phyloP scores from a whole-genome alignment of 2,888 invertebrate species.

The Leucophora obtusa region DNA sequence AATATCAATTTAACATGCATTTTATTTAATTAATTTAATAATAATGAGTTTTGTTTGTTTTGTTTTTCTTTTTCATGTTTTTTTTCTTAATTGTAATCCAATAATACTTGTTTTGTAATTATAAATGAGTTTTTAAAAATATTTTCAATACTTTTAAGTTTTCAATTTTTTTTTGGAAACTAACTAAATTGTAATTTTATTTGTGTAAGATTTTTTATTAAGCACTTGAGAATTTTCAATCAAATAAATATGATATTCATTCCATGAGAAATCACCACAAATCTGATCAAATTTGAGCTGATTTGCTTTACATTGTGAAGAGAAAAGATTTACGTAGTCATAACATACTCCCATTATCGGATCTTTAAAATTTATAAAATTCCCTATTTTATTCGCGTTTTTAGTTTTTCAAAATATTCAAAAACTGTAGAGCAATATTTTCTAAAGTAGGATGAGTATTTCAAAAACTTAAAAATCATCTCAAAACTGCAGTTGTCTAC shows the following conservation, averaged over 20 bases:
- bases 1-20: conserved; percentile 62
- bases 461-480: too few species aligned
- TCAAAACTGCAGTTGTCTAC: too few species aligned
- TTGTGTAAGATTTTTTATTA: conserved; percentile 35
- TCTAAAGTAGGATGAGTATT: too few species aligned
- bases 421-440: too few species aligned
- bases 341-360: too few species aligned
- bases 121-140: conserved; percentile 4
- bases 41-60: conserved; percentile 31
- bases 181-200: conserved; percentile 28
- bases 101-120: conserved; percentile 49
- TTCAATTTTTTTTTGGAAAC: conserved; percentile 21
- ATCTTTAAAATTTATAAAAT: too few species aligned
- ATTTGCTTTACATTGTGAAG: too few species aligned
- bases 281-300: too few species aligned
- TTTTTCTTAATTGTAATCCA: conserved; percentile 52
- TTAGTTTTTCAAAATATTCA: too few species aligned
- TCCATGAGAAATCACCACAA: too few species aligned
- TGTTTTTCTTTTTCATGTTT: conserved; percentile 26
- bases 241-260: background rate
- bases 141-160: conserved; percentile 47
- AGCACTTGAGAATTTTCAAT: conserved; percentile 47
- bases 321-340: too few species aligned
- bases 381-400: too few species aligned
- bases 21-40: conserved; percentile 17